Percentiles rank a stretch among this genome's conserved stretches.
Evolutionary conservation across 2,113 vertebrate species (phyloP).

Genomic region (Oxyura jamaicensis): DNA sequence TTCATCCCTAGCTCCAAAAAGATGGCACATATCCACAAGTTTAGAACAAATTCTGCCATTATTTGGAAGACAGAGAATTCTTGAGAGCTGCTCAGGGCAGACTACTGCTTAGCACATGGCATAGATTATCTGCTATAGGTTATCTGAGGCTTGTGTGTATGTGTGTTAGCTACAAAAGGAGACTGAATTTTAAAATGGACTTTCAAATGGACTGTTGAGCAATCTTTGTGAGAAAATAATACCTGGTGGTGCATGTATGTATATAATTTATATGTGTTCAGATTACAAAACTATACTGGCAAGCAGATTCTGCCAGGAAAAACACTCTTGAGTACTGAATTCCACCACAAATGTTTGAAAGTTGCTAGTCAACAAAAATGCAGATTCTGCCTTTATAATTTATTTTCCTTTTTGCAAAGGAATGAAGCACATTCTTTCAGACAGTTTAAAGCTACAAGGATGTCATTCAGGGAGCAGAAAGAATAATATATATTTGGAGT

Average conservation of each 20-base stretch:
- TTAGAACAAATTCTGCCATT: conserved; percentile 8
- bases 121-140: neutral
- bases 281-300: neutral
- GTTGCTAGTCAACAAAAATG: neutral
- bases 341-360: neutral
- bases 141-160: neutral
- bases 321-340: neutral
- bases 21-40: neutral
- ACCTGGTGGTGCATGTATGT: fast-evolving
- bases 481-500: neutral
- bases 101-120: neutral
- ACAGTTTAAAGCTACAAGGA: neutral
- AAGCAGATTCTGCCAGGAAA: neutral
- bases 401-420: neutral
- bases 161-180: neutral
- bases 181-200: conserved; percentile 7
- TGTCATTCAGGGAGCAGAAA: neutral
- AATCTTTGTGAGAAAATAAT: neutral
- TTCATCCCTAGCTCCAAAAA: neutral
- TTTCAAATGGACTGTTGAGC: neutral
- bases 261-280: neutral
- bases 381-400: neutral
- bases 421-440: neutral
- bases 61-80: neutral
- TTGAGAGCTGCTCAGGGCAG: neutral